Conservation (phyloP, 1,140 invertebrate species). For the Cotesia typhae region DNA sequence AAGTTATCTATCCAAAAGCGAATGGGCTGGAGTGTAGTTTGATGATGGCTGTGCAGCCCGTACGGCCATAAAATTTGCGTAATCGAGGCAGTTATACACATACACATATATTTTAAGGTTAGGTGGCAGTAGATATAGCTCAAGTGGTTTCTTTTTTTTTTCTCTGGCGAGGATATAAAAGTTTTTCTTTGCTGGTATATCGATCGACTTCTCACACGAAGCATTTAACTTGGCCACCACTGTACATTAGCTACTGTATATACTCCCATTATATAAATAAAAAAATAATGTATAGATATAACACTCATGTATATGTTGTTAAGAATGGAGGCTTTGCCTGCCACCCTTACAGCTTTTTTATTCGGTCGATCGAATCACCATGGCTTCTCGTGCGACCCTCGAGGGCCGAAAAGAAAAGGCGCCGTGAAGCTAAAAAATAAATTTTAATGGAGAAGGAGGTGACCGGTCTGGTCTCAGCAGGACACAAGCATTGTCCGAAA, state of each 20-base stretch:
- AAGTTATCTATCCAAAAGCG: slow-evolving; percentile 8
- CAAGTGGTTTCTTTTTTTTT: not conserved
- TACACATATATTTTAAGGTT: not conserved
- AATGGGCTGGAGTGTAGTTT: not conserved
- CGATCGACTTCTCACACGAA: slow-evolving; percentile 23
- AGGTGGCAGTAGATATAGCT: not conserved
- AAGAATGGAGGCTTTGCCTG: no score
- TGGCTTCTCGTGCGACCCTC: slow-evolving; percentile 15
- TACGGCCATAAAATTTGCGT: slow-evolving; percentile 26
- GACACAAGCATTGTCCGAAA: slow-evolving; percentile 22
- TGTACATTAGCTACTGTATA: not conserved
- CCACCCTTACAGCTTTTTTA: slow-evolving; percentile 19
- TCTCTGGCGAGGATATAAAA: not conserved
- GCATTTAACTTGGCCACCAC: slow-evolving; percentile 11
- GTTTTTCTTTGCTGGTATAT: slow-evolving; percentile 12
- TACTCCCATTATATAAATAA: not conserved
- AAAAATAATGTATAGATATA: no score
- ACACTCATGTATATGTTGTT: not conserved
- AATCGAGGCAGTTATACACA: slow-evolving; percentile 2
- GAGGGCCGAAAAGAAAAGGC: slow-evolving; percentile 10
- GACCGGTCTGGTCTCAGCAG: slow-evolving; percentile 15
- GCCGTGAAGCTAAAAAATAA: not conserved
- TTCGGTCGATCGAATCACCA: slow-evolving; percentile 24
- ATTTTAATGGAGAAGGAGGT: not conserved
- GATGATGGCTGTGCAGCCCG: not conserved